Conservation (phyloP, 2,797 vertebrate species). For the Discoglossus pictus region DNA sequence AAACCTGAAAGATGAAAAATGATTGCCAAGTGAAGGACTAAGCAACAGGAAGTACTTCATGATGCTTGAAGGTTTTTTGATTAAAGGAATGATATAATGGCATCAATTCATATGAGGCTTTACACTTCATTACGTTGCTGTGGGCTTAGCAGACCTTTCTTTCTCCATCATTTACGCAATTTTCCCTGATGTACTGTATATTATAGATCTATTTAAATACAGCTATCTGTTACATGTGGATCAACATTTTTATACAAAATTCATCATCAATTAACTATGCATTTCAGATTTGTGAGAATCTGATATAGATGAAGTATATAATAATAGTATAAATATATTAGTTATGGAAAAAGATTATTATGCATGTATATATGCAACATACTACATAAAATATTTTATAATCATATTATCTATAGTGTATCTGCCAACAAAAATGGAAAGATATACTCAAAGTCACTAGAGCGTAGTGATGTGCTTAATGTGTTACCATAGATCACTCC, state of each 20-base stretch:
- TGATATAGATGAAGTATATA: no score
- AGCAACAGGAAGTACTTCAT: slow-evolving; percentile 28
- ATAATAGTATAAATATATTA: no score
- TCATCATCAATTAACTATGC: no score
- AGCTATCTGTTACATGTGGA: neutral
- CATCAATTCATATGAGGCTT: slow-evolving; percentile 36
- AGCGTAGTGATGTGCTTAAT: no score
- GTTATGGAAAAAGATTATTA: no score
- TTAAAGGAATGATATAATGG: slow-evolving; percentile 38
- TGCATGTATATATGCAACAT: neutral
- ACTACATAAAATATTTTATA: neutral
- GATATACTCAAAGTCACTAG: no score
- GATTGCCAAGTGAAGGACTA: slow-evolving; percentile 16
- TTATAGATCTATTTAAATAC: slow-evolving; percentile 1
- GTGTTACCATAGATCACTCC: no score
- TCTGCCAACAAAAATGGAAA: no score
- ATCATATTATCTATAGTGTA: slow-evolving; percentile 28
- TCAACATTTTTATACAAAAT: no score
- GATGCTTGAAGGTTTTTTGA: slow-evolving; percentile 38
- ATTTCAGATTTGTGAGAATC: no score
- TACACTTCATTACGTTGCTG: slow-evolving; percentile 35
- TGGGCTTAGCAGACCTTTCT: slow-evolving; percentile 9
- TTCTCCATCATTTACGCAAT: slow-evolving; percentile 13
- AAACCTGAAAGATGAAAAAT: slow-evolving; percentile 10
- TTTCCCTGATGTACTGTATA: slow-evolving; percentile 10